Evolutionary conservation across 1,140 invertebrate species (phyloP).

Genomic region (Pseudachorutes palmiensis): DNA sequence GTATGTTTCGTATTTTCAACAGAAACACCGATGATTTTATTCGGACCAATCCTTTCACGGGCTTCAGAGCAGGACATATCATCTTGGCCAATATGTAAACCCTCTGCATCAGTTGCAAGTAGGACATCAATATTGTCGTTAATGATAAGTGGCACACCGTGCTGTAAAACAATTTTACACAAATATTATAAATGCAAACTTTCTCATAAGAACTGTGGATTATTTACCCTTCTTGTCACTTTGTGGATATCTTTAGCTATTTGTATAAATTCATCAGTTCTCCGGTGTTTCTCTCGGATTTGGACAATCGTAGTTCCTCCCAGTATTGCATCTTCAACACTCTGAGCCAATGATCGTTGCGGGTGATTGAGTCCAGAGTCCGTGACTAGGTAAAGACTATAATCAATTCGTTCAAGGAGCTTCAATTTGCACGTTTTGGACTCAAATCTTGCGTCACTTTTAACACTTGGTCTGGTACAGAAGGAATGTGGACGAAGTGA

Average conservation of each 20-base stretch:
- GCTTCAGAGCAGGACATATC: background rate
- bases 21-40: constrained; percentile 8
- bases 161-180: constrained; percentile 1
- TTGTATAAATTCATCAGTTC: background rate
- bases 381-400: background rate
- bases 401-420: background rate
- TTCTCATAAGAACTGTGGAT: background rate
- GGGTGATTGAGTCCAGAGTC: background rate
- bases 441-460: background rate
- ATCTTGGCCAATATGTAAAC: constrained; percentile 4
- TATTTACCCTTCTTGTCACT: background rate
- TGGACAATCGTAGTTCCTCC: background rate
- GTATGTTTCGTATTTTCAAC: background rate
- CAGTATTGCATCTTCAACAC: background rate
- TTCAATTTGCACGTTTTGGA: background rate
- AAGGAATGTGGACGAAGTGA: no score
- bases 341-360: background rate
- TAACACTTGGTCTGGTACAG: no score
- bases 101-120: constrained; percentile 1
- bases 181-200: background rate
- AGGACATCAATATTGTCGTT: constrained; percentile 7
- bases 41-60: background rate
- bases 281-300: background rate
- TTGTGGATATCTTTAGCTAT: background rate
- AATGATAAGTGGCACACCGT: constrained; percentile 8